phyloP scores from a whole-genome alignment of 2,888 invertebrate genomes.

The Nasonia oneida region DNA sequence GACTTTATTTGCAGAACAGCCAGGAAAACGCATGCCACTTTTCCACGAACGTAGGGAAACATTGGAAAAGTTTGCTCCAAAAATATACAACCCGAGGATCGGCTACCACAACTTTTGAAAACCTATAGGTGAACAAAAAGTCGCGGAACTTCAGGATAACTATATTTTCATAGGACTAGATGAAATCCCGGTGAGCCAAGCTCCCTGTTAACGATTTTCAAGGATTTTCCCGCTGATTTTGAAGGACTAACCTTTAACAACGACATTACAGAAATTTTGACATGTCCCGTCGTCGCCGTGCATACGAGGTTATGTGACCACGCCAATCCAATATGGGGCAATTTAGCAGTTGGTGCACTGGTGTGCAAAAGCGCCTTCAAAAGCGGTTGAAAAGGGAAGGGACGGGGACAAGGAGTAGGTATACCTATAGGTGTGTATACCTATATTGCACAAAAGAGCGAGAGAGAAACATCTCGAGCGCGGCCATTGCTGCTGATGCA shows the following conservation, averaged over 20 bases:
- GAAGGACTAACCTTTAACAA: slow-evolving; percentile 76
- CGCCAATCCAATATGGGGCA: slow-evolving; percentile 46
- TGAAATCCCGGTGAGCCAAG: background rate
- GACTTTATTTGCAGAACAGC: background rate
- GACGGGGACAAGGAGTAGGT: background rate
- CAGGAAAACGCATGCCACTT: background rate
- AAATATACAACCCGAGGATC: background rate
- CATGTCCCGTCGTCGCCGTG: slow-evolving; percentile 68
- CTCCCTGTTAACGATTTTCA: background rate
- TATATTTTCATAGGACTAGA: background rate
- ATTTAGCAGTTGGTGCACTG: slow-evolving; percentile 18
- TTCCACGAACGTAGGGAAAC: background rate
- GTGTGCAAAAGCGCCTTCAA: background rate
- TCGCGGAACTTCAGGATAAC: background rate
- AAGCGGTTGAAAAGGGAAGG: background rate
- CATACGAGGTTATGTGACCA: slow-evolving; percentile 60
- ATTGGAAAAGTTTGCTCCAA: background rate
- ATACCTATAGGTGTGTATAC: background rate
- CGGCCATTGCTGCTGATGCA: background rate
- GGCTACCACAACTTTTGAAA: background rate
- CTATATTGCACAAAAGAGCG: background rate
- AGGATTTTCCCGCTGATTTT: slow-evolving; percentile 6
- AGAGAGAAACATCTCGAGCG: background rate
- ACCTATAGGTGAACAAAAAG: background rate
- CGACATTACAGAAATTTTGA: slow-evolving; percentile 76